Conservation (phyloP, 2,888 invertebrate species). For the Perdita meconis region DNA sequence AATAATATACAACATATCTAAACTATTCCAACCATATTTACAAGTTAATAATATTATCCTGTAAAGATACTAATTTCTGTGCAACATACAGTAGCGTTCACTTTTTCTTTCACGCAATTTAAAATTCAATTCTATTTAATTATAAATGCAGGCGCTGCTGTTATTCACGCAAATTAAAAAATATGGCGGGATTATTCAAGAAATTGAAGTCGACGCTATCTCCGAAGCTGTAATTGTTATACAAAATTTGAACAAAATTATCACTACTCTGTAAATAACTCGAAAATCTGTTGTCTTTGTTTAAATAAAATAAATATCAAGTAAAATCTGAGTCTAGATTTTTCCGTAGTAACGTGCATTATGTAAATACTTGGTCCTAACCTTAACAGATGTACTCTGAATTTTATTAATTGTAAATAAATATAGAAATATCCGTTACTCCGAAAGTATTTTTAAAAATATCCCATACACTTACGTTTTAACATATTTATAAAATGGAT, state of each 20-base stretch:
- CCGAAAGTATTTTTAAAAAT: not conserved
- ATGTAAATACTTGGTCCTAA: constrained; percentile 1
- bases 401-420: not conserved
- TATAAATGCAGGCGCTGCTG: too few species aligned
- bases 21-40: too few species aligned
- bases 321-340: not conserved
- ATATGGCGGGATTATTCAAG: constrained; percentile 23
- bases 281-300: not conserved
- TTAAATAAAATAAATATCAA: not conserved
- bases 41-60: too few species aligned
- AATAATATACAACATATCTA: too few species aligned
- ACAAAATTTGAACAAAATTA: not conserved
- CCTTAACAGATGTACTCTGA: constrained; percentile 17
- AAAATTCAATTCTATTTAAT: too few species aligned
- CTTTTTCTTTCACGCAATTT: too few species aligned
- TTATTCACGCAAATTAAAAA: not conserved
- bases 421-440: not conserved
- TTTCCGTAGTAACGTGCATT: not conserved
- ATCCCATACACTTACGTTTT: too few species aligned
- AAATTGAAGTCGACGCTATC: not conserved
- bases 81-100: too few species aligned
- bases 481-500: constrained; percentile 69
- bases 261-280: not conserved
- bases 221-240: not conserved
- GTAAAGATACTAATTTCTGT: too few species aligned